Evolutionary conservation across 2,113 vertebrate genomes (phyloP), one percentile per base, ranked within the genome.

Genomic region (Cacatua alba): DNA sequence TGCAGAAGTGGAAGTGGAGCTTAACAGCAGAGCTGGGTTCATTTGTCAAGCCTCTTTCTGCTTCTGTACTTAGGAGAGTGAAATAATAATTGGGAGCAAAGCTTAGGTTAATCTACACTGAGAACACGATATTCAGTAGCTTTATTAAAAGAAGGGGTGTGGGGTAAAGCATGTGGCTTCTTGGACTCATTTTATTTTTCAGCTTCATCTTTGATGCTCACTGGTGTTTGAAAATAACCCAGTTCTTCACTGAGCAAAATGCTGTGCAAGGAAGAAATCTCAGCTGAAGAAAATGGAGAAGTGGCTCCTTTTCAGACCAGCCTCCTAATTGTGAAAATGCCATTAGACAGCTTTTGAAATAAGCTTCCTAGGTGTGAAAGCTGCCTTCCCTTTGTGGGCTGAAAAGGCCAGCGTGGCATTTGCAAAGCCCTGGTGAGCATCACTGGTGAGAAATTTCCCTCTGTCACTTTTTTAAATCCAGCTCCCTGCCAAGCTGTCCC

Each of bases 21-120:
- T 94, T 65, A 82, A 46, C 4, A 0, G 25, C 51, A 52, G 74
- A 89, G 65, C 75, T 37, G 26, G 49, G 52, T 80, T 94, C 74
- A 29, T 94, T 90, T 87, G 74, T 91, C 95, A 94, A 79, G 49
- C 57, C 63, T 19, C 52, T 85, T 91, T 72, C 78, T 82, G 84
- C 46, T 89, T 65, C 75, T 52, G 53, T 55, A 57, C 28, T 31
- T 88, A 53, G 59, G 78, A 70, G 83, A 94, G 67, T 2, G 67
- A 88, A 88, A 86, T 63, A 94, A 90, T 92, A 96, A 94, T 91
- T 94, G 91, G 84, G 91, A 96, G 84, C 91, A 93, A 96, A 94
- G 90, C 92, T 96, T 46, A 82, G 93, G 90, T 96, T 95, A 96
- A 96, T 94, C 86, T 83, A 14, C 0, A 0, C 60, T 59, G 82